Percentiles rank a stretch among this genome's conserved stretches.
phyloP scores from a whole-genome alignment of 2,888 invertebrate genomes.

The Aphrophora alni region DNA sequence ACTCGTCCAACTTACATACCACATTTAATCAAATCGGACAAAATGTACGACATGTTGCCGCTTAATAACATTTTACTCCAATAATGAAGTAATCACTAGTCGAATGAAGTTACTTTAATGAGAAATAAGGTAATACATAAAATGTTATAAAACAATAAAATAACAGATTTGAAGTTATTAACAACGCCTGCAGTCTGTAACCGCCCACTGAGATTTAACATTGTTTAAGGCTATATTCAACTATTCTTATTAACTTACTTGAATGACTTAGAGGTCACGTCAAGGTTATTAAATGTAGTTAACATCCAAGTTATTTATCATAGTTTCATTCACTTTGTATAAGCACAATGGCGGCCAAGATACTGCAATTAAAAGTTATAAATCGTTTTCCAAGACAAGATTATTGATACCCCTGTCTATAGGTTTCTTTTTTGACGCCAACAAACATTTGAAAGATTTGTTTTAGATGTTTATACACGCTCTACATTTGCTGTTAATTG shows the following conservation, averaged over 20 bases:
- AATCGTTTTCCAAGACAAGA: neutral
- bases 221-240: neutral
- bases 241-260: neutral
- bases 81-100: too few species aligned
- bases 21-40: too few species aligned
- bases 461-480: too few species aligned
- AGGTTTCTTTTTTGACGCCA: neutral
- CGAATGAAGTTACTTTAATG: too few species aligned
- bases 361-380: neutral
- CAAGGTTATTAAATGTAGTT: neutral
- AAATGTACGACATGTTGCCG: too few species aligned
- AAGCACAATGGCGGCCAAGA: neutral
- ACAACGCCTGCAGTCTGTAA: too few species aligned
- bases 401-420: neutral
- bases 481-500: too few species aligned
- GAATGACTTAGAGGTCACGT: neutral
- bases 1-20: too few species aligned
- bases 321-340: neutral
- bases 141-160: too few species aligned
- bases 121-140: too few species aligned
- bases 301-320: neutral
- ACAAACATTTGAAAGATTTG: neutral
- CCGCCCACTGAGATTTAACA: neutral
- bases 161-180: too few species aligned
- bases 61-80: too few species aligned